Evolutionary conservation across 2,113 vertebrate species (phyloP), one percentile per base, ranked within the genome.

Genomic region (Trichomycterus rosablanca): DNA sequence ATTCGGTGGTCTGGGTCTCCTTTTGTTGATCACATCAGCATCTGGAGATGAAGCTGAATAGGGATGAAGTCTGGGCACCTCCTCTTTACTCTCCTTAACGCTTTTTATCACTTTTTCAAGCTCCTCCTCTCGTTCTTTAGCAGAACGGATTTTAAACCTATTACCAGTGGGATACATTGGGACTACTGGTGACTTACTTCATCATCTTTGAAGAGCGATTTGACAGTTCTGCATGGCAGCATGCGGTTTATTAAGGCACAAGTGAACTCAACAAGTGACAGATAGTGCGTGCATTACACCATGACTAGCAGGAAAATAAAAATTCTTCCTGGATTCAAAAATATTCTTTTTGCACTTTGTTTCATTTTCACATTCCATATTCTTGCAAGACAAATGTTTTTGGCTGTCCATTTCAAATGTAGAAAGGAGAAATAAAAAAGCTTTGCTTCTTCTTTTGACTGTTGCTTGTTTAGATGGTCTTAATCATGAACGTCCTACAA

Each of bases 61-160:
- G 3, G 32, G 4, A 1, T 23, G 28, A 10, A 12, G 3, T 45
- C 39, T 43, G 20, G 7, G 35, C 14, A 7, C n/a, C 4, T 59
- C 43, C 19, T 48, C 16, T n/a, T 34, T 4, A 2, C 42, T 30
- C 7, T 71, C 30, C 34, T 37, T 53, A 15, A 55, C 7, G 35
- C 22, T 35, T 26, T 43, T 15, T 32, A 26, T 43, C 28, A 22
- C n/a, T 6, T 7, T 30, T 30, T 4, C 26, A 30, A 40, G 37
- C 11, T 40, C 37, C 32, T 6, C 22, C 32, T 48, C 39, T n/a
- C 44, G 32, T 40, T 23, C 46, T 51, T 80, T 84, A 10, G 81
- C 81, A 11, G 86, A 76, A 42, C 79, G 80, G 32, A 84, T 63
- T 18, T 70, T 80, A 40, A 86, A 84, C 51, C 5, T 59, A 14